These are phyloP conservation scores for Ceratina japonica DNA, from an alignment of 1,140 invertebrate species.

Conservation along the genomic window DNA sequence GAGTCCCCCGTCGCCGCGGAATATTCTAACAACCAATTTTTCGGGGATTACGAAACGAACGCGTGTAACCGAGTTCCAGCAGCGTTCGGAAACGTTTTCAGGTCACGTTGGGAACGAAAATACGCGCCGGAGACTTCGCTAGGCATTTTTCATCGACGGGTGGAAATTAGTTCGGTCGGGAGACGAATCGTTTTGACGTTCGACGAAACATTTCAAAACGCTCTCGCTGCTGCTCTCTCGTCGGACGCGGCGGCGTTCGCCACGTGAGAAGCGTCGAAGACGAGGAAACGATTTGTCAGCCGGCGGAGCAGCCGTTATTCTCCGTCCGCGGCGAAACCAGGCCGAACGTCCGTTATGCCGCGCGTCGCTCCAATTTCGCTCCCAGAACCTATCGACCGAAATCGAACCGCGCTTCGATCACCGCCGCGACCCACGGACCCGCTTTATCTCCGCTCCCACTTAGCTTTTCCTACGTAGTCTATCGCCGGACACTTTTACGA, in stretches of 20 bases:
- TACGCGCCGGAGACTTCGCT: background rate
- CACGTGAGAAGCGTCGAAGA: conserved; percentile 1
- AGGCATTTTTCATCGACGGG: background rate
- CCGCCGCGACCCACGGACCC: background rate
- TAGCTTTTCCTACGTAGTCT: background rate
- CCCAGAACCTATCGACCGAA: background rate
- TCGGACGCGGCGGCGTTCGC: background rate
- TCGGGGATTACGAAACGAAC: no score
- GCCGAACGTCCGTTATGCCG: conserved; percentile 1
- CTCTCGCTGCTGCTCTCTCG: background rate
- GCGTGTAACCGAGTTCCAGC: background rate
- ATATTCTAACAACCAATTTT: no score
- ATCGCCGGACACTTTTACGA: background rate
- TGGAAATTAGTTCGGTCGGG: background rate
- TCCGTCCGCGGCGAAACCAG: background rate
- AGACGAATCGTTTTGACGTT: background rate
- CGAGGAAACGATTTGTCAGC: background rate
- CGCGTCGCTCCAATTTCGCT: conserved; percentile 3
- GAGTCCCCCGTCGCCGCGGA: no score
- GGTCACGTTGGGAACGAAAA: background rate
- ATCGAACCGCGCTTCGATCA: conserved; percentile 5
- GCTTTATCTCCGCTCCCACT: conserved; percentile 4
- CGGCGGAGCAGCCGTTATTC: background rate
- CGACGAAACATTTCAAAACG: background rate
- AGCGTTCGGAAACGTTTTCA: background rate